Base-by-base conservation (phyloP, 2,888 invertebrate genomes). In the Carabus problematicus region DNA sequence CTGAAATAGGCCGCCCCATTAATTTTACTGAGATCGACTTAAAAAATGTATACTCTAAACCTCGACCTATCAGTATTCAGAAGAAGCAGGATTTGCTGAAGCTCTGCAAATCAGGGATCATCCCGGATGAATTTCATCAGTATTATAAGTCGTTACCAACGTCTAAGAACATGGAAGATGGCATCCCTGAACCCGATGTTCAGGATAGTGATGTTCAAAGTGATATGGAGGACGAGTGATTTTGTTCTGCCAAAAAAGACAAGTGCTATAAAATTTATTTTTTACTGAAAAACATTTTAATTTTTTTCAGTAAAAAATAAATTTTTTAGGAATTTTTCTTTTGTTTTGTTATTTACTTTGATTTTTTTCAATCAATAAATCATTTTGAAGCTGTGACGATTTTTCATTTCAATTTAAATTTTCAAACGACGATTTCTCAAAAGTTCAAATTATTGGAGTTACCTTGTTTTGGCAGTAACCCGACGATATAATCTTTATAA, bases 21-120 rank as follows among this genome's bases (percentile, higher is more conserved):
- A 45, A 47, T 47, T 39, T 61, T n/a, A 61, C 47, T 47, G 29
- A 61, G 19, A 61, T 61, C 39, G 39, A 61, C 1, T 47, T 47
- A 47, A 49, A 43, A 47, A 61, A 61, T 19, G 47, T 49, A 42
- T 42, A 42, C 42, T 42, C 42, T 42, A 42, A 42, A 42, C 42
- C 42, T 42, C 42, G 42, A 42, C 42, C 42, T 42, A 42, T 42
- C 42, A 42, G 42, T 42, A 42, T 42, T 42, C 42, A 42, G 42
- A 42, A 42, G 42, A 42, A 42, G 42, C 42, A 42, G 8, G 42
- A 42, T 42, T 42, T 42, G 42, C 42, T 42, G 42, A 42, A 42
- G 42, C 42, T 42, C 42, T 42, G 42, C 42, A 42, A 42, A 42
- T 42, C 42, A 42, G 42, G 42, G 42, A 42, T 42, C 42, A 42